Base-by-base conservation (phyloP, 1,140 invertebrate species). In the Forficula auricularia region DNA sequence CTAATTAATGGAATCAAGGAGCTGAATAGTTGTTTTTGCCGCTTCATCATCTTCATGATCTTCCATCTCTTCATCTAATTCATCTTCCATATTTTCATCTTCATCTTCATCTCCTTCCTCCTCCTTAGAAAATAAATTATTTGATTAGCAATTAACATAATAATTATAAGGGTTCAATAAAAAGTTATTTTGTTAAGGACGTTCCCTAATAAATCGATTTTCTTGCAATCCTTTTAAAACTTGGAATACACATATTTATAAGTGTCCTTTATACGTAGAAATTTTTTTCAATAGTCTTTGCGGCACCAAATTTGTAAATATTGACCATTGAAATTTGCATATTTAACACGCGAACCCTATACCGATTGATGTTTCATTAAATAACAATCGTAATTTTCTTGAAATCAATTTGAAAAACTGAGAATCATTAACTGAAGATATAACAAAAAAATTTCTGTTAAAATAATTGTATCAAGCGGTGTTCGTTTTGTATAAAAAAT, bases 1-100 rank as follows among this genome's bases (percentile, higher is more conserved):
- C 14, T 44, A 34, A 38, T 48, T 35, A 19, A 48, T 48, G 8
- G 47, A 32, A 30, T 48, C 41, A 10, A 48, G 38, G 2, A 48
- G 36, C n/a, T 46, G 43, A 19, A 48, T 45, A 14, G 47, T 41
- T 19, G 38, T 42, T 33, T 48, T 48, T 19, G 43, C 27, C 15
- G 43, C 16, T 19, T 42, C 43, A 22, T 48, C 47, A 45, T 42
- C 44, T 13, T 45, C 44, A 0, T 31, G n/a, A 13, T 43, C 42
- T 14, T 40, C 42, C 20, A 22, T 32, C 13, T 40, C 4, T 13
- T 16, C 35, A 9, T 36, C 16, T 9, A 39, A 14, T n/a, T 43
- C 42, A 30, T 41, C 20, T 15, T 39, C 14, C 13, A 13, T 13
- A 19, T 39, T 13, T 3, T 45, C 20, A 4, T 39, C 14, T 27